These are phyloP conservation scores for Epirrita christyi DNA, from an alignment of 2,888 invertebrate genomes.

Conservation along the genomic window DNA sequence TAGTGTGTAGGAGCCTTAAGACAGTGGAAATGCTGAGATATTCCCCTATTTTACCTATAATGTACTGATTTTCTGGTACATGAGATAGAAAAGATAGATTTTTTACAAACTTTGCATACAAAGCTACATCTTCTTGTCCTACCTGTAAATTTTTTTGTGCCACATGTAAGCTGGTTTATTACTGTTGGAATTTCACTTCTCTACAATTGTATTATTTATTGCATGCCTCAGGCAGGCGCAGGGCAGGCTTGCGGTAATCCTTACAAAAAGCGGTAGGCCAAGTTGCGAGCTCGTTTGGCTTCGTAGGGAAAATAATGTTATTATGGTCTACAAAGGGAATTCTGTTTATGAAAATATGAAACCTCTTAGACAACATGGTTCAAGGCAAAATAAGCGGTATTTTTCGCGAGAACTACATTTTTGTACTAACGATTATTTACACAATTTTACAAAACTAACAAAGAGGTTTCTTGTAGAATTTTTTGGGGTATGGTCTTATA, in stretches of 20 bases:
- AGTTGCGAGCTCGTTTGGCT: slow-evolving; percentile 14
- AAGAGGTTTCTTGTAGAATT: too few relatives aligned
- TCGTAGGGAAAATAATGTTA: slow-evolving; percentile 24
- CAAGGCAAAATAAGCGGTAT: neutral
- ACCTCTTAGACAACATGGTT: slow-evolving; percentile 1
- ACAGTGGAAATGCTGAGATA: too few relatives aligned
- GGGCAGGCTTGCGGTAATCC: slow-evolving; percentile 26
- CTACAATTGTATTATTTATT: neutral
- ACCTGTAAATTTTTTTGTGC: too few relatives aligned
- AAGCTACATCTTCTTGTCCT: too few relatives aligned
- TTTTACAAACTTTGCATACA: too few relatives aligned
- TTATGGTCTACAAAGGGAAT: slow-evolving; percentile 23
- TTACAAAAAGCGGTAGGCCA: slow-evolving; percentile 24
- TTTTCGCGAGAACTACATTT: neutral
- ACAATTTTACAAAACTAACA: too few relatives aligned
- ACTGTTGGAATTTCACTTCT: slow-evolving; percentile 3
- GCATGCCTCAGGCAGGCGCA: neutral
- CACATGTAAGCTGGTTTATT: too few relatives aligned
- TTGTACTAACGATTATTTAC: too few relatives aligned
- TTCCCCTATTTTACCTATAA: too few relatives aligned
- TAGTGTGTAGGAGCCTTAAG: too few relatives aligned
- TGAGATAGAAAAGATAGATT: neutral
- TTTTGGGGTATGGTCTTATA: too few relatives aligned
- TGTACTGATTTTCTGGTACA: too few relatives aligned
- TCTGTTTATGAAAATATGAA: slow-evolving; percentile 17